Base-by-base conservation (phyloP, 2,113 vertebrate genomes). In the Silurus meridionalis region DNA sequence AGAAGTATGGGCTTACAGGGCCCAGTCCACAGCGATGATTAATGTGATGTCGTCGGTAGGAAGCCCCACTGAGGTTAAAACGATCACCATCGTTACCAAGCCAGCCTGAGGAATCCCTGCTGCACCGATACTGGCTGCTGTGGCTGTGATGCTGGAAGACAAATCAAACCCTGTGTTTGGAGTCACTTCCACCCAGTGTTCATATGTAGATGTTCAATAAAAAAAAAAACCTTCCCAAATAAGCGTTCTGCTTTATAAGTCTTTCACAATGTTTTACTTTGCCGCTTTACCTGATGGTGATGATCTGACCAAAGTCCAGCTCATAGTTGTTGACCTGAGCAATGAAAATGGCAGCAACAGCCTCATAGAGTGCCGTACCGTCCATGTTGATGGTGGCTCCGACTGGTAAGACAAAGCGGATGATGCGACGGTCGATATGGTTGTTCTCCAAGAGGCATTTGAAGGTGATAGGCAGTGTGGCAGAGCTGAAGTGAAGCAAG, bases 81-180 rank as follows among this genome's bases (percentile, higher is more conserved):
- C 98, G 0, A 99, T 99, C 92, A 98, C 98, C 98, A 99, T 99
- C 82, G 98, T 99, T 89, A 99, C 97, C 0, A 99, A 96, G 50
- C 98, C 98, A 1, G 98, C 98, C 88, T 99, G 98, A 0, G 98
- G 98, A 90, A 99, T 99, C 21, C 98, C 98, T 0, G 98, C 97
- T 19, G 98, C 98, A 69, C 98, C 98, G 4, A 99, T 99, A 89
- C 98, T 99, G 91, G 98, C 98, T 0, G 98, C 98, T 0, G 98
- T 99, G 21, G 98, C 98, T 2, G 98, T 99, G 91, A 99, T 99
- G 89, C 98, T 99, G 91, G 0, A 0, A 72, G 80, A 53, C 77
- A 48, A 84, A 28, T 4, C 10, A 80, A 14, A 82, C n/a, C 6
- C n/a, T 28, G 14, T 57, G 21, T n/a, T 50, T 0, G 6, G 6